These are phyloP conservation scores for Hydropotes inermis DNA, from an alignment of 2,113 vertebrate species.

Conservation along the genomic window DNA sequence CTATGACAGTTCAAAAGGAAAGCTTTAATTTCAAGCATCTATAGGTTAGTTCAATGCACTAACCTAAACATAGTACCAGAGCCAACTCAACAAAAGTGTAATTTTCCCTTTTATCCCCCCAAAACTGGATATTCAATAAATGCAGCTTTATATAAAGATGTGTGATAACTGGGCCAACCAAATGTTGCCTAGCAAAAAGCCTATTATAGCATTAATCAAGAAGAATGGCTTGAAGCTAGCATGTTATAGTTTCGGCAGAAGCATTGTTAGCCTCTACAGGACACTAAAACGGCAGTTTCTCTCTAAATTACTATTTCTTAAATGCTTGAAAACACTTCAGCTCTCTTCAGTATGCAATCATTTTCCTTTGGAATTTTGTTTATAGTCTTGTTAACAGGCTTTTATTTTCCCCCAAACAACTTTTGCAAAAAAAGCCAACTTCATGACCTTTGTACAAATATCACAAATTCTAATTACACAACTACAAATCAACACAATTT, in stretches of 20 bases:
- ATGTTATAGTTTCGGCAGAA: not conserved
- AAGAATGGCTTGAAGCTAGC: not conserved
- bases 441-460: constrained; percentile 56
- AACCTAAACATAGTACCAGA: not conserved
- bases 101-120: constrained; percentile 8
- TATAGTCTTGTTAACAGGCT: constrained; percentile 58
- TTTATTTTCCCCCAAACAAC: constrained; percentile 63
- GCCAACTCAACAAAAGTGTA: constrained; percentile 6
- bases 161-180: not conserved
- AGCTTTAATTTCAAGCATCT: constrained; percentile 38
- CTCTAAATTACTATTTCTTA: constrained; percentile 46
- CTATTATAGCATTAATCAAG: constrained; percentile 43
- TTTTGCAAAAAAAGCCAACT: constrained; percentile 31
- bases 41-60: not conserved
- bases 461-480: constrained; percentile 63
- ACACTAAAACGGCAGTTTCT: not conserved
- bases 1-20: not conserved
- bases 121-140: constrained; percentile 37
- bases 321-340: constrained; percentile 39
- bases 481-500: constrained; percentile 55
- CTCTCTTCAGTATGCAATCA: constrained; percentile 49
- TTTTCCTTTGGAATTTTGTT: constrained; percentile 58
- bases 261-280: not conserved
- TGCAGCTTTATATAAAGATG: not conserved
- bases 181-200: constrained; percentile 42